Percentiles rank a stretch among this genome's conserved stretches.
Conservation (phyloP, 2,888 invertebrate genomes). For the Muscina levida region DNA sequence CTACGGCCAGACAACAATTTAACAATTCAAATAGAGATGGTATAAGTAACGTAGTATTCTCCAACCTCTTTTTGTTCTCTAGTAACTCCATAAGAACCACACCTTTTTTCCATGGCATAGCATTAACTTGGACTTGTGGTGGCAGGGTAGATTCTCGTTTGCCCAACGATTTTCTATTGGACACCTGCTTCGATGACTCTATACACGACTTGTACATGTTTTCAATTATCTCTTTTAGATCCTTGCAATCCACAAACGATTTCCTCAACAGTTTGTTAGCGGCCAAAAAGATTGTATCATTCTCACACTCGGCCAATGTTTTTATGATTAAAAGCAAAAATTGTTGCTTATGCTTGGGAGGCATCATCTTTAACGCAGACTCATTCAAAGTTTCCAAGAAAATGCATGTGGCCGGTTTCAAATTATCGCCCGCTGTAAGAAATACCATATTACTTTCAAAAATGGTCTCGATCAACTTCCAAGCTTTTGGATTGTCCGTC, state of each 20-base stretch:
- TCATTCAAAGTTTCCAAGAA: conserved; percentile 73
- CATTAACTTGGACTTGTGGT: conserved; percentile 81
- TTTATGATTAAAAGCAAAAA: conserved; percentile 82
- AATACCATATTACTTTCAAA: conserved; percentile 81
- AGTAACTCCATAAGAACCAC: conserved; percentile 90
- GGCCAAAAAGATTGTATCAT: conserved; percentile 83
- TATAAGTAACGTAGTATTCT: conserved; percentile 85
- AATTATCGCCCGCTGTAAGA: conserved; percentile 69
- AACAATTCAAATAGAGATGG: conserved; percentile 88
- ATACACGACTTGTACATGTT: conserved; percentile 82
- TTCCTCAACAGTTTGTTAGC: conserved; percentile 85
- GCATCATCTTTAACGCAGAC: conserved; percentile 79
- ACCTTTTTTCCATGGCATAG: conserved; percentile 88
- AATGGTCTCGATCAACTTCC: conserved; percentile 82
- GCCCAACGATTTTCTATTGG: conserved; percentile 55
- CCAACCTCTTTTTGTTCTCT: conserved; percentile 91
- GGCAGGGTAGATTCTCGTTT: conserved; percentile 33
- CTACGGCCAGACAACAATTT: conserved; percentile 88
- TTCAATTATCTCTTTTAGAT: conserved; percentile 83
- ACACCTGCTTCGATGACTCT: background rate
- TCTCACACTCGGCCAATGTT: conserved; percentile 82
- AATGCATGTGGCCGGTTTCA: conserved; percentile 75
- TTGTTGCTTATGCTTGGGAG: conserved; percentile 79
- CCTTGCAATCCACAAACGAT: conserved; percentile 83
- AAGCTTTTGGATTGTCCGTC: conserved; percentile 80